Base-by-base conservation (phyloP, 2,888 invertebrate genomes). In the Malthinus flaveolus region DNA sequence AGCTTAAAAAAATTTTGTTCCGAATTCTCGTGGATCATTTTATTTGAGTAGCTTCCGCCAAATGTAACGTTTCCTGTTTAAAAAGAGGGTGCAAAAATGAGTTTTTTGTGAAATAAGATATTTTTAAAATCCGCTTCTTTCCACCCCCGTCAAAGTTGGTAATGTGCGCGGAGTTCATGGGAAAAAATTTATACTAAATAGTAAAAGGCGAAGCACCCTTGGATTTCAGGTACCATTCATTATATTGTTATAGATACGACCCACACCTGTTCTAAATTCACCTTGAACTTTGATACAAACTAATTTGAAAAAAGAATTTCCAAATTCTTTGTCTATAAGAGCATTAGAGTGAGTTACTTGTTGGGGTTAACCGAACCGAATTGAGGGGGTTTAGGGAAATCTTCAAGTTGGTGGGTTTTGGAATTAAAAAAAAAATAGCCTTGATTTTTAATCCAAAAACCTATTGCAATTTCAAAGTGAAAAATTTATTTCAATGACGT, bases 31-130 rank as follows among this genome's bases (percentile, higher is more conserved):
- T 35, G 45, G 37, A 42, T 55, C 49, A 42, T 55, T 45, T 23
- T 13, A 12, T 32, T n/a, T 13, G 23, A 15, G 34, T 52, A 44
- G 57, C 57, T 73, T 73, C 70, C 71, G 71, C 65, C 68, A 67
- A 67, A 66, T 67, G 66, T 67, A 66, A 62, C 56, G 60, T 68
- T 66, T 69, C 73, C 73, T 71, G 73, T 72, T 68, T 68, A 70
- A 68, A 69, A 71, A 70, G 71, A 71, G 73, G 73, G 72, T 72
- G 72, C 73, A 66, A 72, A 23, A 73, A 73, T 71, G 69, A 67
- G 69, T 66, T 71, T 73, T 72, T 72, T 61, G 65, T 71, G 74
- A 75, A 73, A 74, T 61, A 73, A 68, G 74, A 75, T 74, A 73
- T 75, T 74, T 75, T 73, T 69, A 70, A 68, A 67, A 61, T 61